Conservation (phyloP, 2,113 vertebrate species). For the Potamarius usumacintae region DNA sequence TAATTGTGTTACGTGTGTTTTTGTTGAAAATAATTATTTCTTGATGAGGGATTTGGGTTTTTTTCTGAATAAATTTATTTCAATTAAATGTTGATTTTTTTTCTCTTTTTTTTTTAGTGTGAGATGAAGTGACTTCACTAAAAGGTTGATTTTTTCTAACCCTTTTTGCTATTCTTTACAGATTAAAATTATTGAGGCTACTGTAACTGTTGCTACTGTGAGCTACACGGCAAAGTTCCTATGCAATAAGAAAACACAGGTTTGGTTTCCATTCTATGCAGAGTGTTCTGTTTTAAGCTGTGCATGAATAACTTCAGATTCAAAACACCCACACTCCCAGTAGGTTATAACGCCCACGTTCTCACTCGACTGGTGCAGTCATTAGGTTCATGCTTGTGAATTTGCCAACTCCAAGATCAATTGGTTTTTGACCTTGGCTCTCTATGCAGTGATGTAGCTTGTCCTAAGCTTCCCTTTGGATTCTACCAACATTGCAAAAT, state of each 20-base stretch:
- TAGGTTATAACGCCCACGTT: conserved; percentile 44
- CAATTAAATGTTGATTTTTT: too few relatives aligned
- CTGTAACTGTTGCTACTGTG: conserved; percentile 43
- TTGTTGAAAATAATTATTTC: too few relatives aligned
- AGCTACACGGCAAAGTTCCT: conserved; percentile 38
- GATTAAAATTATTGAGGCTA: too few relatives aligned
- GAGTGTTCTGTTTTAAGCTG: conserved; percentile 42
- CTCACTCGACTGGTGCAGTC: conserved; percentile 14
- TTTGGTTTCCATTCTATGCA: neutral
- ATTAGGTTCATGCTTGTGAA: conserved; percentile 42
- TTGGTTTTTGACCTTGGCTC: conserved; percentile 27
- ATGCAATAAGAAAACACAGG: conserved; percentile 1
- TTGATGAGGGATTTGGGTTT: too few relatives aligned
- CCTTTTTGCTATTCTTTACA: too few relatives aligned
- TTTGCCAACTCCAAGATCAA: conserved; percentile 43
- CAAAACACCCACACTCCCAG: conserved; percentile 45
- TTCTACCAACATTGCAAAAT: conserved; percentile 29
- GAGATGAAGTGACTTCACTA: too few relatives aligned
- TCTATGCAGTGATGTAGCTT: conserved; percentile 22
- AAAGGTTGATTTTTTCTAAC: too few relatives aligned
- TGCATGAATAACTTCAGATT: conserved; percentile 41
- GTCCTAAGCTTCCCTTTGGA: conserved; percentile 32
- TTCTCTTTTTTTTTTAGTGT: too few relatives aligned
- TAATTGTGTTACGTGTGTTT: too few relatives aligned
- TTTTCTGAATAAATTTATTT: too few relatives aligned